Conservation (phyloP, 1,140 invertebrate genomes). For the Gryon sp. region DNA sequence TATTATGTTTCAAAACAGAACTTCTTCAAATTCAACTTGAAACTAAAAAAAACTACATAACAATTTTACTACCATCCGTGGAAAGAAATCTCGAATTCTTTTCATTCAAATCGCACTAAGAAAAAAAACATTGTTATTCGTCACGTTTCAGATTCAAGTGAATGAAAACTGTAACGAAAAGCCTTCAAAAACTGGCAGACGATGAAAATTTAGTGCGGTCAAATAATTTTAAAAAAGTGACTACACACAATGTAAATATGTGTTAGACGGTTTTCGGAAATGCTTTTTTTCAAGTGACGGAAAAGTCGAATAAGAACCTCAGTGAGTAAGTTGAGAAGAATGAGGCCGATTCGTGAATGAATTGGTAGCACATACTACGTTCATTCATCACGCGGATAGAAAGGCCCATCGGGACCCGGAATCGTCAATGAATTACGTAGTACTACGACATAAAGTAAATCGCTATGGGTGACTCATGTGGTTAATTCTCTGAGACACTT, state of each 20-base stretch:
- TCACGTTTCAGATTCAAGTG: not conserved
- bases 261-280: conserved; percentile 4
- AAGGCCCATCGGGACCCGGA: conserved; percentile 55
- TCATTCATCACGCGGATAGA: conserved; percentile 70
- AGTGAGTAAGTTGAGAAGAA: conserved; percentile 25
- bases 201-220: conserved; percentile 23
- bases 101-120: too few relatives aligned
- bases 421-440: conserved; percentile 74
- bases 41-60: too few relatives aligned
- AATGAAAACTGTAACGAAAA: conserved; percentile 15
- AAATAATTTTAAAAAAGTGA: conserved; percentile 19
- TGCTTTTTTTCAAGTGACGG: conserved; percentile 20
- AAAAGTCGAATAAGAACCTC: conserved; percentile 23
- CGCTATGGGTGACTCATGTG: conserved; percentile 46
- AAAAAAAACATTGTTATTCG: conserved; percentile 8
- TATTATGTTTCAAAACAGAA: too few relatives aligned
- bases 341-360: conserved; percentile 31
- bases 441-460: conserved; percentile 63
- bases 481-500: conserved; percentile 12
- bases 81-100: too few relatives aligned
- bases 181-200: not conserved
- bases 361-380: conserved; percentile 51
- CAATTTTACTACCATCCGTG: too few relatives aligned
- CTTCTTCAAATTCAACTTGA: too few relatives aligned
- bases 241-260: conserved; percentile 18